Conservation (phyloP, 2,888 invertebrate species). For the Netelia virgata region DNA sequence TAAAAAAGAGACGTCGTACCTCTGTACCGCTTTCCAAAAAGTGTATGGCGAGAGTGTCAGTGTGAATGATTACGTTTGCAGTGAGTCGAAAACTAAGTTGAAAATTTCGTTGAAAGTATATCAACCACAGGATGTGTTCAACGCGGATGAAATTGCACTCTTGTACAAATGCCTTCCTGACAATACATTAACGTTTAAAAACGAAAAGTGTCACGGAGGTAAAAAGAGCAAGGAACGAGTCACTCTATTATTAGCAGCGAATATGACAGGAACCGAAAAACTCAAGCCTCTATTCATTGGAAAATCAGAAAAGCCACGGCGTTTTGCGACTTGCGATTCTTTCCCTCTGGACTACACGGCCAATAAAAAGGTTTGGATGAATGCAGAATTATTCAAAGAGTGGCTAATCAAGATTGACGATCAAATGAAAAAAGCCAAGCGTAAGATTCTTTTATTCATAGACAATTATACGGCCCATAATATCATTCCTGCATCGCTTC, state of each 20-base stretch:
- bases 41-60: constrained; percentile 69
- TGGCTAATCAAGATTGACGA: too few species aligned
- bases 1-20: constrained; percentile 75
- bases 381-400: constrained; percentile 43
- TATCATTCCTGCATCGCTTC: constrained; percentile 68
- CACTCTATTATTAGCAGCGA: constrained; percentile 78
- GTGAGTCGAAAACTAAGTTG: constrained; percentile 72
- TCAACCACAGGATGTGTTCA: constrained; percentile 71
- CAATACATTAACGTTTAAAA: constrained; percentile 74
- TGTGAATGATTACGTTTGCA: too few species aligned
- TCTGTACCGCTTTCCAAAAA: constrained; percentile 66
- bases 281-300: constrained; percentile 78
- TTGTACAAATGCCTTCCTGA: constrained; percentile 74
- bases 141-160: constrained; percentile 76
- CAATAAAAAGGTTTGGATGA: constrained; percentile 81
- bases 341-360: constrained; percentile 76
- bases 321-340: constrained; percentile 73
- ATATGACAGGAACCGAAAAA: too few species aligned
- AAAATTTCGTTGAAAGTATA: constrained; percentile 61
- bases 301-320: constrained; percentile 77
- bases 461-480: constrained; percentile 78
- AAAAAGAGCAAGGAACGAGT: constrained; percentile 79
- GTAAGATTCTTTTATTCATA: constrained; percentile 77
- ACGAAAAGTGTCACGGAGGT: constrained; percentile 77
- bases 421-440: constrained; percentile 71